Percentiles rank a stretch among this genome's conserved stretches.
phyloP scores from a whole-genome alignment of 2,888 invertebrate genomes.

The Ptycholaimellus sp. region DNA sequence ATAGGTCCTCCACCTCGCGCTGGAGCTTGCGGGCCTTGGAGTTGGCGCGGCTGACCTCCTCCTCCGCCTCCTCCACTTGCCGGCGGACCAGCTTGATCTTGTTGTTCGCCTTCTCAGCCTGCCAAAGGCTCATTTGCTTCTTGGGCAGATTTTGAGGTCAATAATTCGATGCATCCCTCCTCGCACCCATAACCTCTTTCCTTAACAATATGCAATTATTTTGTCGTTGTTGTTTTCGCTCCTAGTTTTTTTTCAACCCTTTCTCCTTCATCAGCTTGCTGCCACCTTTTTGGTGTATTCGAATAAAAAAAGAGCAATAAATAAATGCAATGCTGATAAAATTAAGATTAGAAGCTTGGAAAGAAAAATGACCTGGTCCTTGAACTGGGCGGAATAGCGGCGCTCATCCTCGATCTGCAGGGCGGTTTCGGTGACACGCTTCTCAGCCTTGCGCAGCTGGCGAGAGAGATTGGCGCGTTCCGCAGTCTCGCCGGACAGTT shows the following conservation, averaged over 20 bases:
- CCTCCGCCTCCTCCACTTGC: slow-evolving; percentile 84
- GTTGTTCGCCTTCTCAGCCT: slow-evolving; percentile 18
- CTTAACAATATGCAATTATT: too few species aligned
- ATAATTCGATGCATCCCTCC: too few species aligned
- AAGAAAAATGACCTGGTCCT: slow-evolving; percentile 97
- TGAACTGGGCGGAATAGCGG: slow-evolving; percentile 82
- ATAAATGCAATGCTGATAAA: too few species aligned
- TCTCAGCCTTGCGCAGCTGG: slow-evolving; percentile 68
- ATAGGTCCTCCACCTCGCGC: slow-evolving; percentile 81
- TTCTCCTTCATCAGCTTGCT: too few species aligned
- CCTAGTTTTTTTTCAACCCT: too few species aligned
- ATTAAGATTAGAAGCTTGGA: too few species aligned
- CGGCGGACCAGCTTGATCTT: slow-evolving; percentile 43
- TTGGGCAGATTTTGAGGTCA: too few species aligned
- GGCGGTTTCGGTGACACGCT: slow-evolving; percentile 58
- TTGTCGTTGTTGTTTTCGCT: too few species aligned
- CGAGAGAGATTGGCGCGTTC: slow-evolving; percentile 71
- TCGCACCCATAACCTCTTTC: too few species aligned
- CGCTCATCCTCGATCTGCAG: slow-evolving; percentile 88
- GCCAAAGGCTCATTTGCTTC: slow-evolving; percentile 3
- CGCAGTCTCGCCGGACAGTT: slow-evolving; percentile 73
- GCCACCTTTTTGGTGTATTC: too few species aligned
- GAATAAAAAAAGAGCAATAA: too few species aligned
- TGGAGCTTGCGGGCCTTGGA: slow-evolving; percentile 81
- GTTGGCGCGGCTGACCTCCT: slow-evolving; percentile 79